Evolutionary conservation across 2,797 vertebrate genomes (phyloP).

Genomic region (Melanotaenia pygmaea): DNA sequence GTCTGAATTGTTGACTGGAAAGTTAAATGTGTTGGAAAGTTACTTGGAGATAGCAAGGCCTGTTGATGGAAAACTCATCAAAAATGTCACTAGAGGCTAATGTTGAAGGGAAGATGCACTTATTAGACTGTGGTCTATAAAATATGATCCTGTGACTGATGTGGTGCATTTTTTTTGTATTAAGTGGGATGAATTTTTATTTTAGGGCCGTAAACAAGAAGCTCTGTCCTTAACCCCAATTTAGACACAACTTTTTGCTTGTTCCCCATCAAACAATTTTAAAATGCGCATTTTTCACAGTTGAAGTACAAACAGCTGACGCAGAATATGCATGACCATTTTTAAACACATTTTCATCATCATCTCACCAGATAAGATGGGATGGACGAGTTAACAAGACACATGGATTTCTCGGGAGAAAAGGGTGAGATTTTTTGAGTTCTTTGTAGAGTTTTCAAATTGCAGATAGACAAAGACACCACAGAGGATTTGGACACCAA

Average conservation of each 20-base stretch:
- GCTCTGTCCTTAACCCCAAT: constrained; percentile 28
- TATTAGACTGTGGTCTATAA: constrained; percentile 16
- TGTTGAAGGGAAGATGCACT: background rate
- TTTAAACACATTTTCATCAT: constrained; percentile 35
- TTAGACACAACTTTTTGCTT: constrained; percentile 9
- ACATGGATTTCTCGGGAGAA: constrained; percentile 76
- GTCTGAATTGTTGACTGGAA: constrained; percentile 16
- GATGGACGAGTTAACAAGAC: constrained; percentile 90
- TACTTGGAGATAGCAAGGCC: background rate
- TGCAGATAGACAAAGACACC: background rate
- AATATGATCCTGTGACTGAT: constrained; percentile 37
- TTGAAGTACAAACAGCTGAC: constrained; percentile 21
- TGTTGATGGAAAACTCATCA: background rate
- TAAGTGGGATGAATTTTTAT: constrained; percentile 6
- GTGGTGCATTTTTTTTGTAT: constrained; percentile 15
- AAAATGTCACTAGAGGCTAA: background rate
- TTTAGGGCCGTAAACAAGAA: constrained; percentile 33
- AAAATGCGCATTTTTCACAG: constrained; percentile 33
- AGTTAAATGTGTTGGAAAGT: constrained; percentile 11
- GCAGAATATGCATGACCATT: constrained; percentile 5
- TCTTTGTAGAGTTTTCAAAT: constrained; percentile 14
- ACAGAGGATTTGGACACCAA: background rate
- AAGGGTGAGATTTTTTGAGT: constrained; percentile 74
- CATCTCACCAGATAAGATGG: constrained; percentile 86
- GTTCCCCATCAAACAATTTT: constrained; percentile 31